Evolutionary conservation across 1,140 invertebrate species (phyloP).

Genomic region (Melanaphis sacchari): DNA sequence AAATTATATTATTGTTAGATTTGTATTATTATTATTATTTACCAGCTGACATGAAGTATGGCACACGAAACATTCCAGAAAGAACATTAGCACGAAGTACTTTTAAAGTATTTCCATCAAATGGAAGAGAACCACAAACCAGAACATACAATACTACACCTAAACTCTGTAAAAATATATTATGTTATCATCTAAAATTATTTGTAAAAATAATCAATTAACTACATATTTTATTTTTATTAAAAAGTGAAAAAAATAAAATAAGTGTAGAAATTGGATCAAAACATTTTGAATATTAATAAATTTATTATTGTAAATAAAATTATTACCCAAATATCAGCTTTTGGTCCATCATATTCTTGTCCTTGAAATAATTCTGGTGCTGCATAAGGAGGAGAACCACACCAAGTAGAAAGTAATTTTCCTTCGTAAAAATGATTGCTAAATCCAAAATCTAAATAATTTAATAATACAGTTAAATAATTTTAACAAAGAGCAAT

Average conservation of each 20-base stretch:
- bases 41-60: conserved; percentile 93
- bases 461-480: conserved; percentile 45
- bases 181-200: conserved; percentile 22
- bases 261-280: not conserved
- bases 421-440: conserved; percentile 87
- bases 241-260: not conserved
- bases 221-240: not conserved
- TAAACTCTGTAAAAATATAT: conserved; percentile 73
- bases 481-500: not conserved
- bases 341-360: conserved; percentile 94
- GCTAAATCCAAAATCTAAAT: conserved; percentile 89
- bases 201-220: not conserved
- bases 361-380: conserved; percentile 97
- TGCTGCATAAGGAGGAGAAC: conserved; percentile 96
- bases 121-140: conserved; percentile 89
- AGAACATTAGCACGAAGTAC: conserved; percentile 82
- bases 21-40: conserved; percentile 61
- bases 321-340: conserved; percentile 91
- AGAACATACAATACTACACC: conserved; percentile 93
- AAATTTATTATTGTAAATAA: not conserved
- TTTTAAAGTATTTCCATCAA: conserved; percentile 87
- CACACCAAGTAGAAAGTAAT: conserved; percentile 92
- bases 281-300: not conserved
- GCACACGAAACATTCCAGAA: conserved; percentile 87
- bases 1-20: not conserved